Conservation (phyloP, 2,113 vertebrate genomes). For the Python bivittatus region DNA sequence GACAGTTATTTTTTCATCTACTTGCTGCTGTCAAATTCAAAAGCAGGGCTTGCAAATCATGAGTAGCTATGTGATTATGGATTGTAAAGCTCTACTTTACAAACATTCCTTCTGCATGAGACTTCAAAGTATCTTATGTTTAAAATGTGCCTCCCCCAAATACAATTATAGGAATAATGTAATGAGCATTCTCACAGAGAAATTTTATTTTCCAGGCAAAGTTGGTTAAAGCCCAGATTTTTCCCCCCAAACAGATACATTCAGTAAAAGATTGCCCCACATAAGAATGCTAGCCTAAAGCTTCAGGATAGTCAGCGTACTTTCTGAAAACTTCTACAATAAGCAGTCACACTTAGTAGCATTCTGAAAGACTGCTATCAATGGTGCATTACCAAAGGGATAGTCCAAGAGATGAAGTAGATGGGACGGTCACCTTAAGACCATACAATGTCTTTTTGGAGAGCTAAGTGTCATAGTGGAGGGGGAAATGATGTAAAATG, state of each 20-base stretch:
- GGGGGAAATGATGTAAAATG: neutral
- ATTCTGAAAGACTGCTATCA: neutral
- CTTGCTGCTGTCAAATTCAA: conserved; percentile 16
- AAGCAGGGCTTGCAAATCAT: conserved; percentile 57
- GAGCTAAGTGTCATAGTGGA: neutral
- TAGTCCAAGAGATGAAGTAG: neutral
- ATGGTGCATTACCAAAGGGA: neutral
- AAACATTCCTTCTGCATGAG: conserved; percentile 58
- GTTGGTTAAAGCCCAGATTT: conserved; percentile 63
- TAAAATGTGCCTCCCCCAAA: conserved; percentile 48
- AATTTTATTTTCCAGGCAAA: conserved; percentile 62
- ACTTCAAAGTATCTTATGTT: conserved; percentile 60
- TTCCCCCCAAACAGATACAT: conserved; percentile 56
- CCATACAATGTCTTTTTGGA: neutral
- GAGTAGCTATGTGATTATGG: conserved; percentile 55
- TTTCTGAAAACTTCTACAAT: conserved; percentile 38
- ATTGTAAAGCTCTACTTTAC: conserved; percentile 55
- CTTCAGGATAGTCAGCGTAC: neutral
- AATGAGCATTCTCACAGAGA: conserved; percentile 66
- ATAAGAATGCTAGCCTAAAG: conserved; percentile 40
- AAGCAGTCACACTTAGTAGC: conserved; percentile 24
- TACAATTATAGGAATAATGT: conserved; percentile 65
- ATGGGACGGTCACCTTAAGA: neutral
- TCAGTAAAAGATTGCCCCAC: conserved; percentile 35
- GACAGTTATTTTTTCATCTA: conserved; percentile 53